Base-by-base conservation (phyloP, 2,888 invertebrate species). In the Scelioninae gen. 1 region DNA sequence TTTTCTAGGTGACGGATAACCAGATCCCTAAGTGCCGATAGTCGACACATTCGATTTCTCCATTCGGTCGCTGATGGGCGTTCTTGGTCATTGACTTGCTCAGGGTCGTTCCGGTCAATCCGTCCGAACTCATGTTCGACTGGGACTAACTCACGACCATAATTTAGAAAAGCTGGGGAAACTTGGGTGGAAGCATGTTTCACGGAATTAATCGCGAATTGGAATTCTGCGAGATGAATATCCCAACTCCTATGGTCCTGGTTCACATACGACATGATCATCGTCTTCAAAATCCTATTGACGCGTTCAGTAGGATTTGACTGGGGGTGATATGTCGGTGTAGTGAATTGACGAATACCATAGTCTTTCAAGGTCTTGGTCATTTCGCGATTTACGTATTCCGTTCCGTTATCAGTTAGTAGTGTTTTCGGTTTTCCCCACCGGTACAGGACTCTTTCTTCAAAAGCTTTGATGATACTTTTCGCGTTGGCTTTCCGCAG, bases 211-310 rank as follows among this genome's bases (percentile, higher is more conserved):
- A 55, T 40, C 5, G 66, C 66, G 10, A 31, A 53, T 7, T 66
- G 66, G 5, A 66, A 40, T 38, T 66, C 53, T 0, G 8, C 10
- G 3, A 53, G 40, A 34, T 66, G 40, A 0, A 3, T 6, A n/a
- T 43, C 43, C 66, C 66, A 53, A 9, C 29, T n/a, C 1, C 40
- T 34, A 13, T 66, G 66, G 5, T 66, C 40, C 5, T 43, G n/a
- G n/a, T n/a, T n/a, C n/a, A n/a, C n/a, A n/a, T n/a, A n/a, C n/a
- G n/a, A n/a, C n/a, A n/a, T n/a, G n/a, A n/a, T n/a, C n/a, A n/a
- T n/a, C n/a, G n/a, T n/a, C n/a, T n/a, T n/a, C n/a, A n/a, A n/a
- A n/a, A n/a, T n/a, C n/a, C n/a, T n/a, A n/a, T n/a, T n/a, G n/a
- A n/a, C n/a, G n/a, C n/a, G n/a, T n/a, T n/a, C n/a, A n/a, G n/a